Percentiles rank a stretch among this genome's conserved stretches.
Evolutionary conservation across 2,797 vertebrate genomes (phyloP).

Genomic region (Amniataba percoides): DNA sequence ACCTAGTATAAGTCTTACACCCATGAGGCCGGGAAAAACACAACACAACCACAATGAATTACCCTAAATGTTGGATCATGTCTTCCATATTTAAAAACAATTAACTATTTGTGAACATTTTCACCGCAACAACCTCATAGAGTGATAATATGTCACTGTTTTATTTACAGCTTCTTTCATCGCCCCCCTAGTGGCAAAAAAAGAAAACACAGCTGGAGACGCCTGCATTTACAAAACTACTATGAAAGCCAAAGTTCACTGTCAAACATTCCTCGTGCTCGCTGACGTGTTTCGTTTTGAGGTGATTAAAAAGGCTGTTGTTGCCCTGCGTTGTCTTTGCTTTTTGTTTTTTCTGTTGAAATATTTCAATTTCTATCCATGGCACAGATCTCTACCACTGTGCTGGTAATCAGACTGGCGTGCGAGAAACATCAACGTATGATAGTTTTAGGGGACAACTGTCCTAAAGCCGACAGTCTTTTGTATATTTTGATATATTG

Average conservation of each 20-base stretch:
- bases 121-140: too few species aligned
- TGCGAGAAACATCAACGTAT: background rate
- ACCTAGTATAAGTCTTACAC: too few species aligned
- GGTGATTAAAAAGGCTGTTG: conserved; percentile 2
- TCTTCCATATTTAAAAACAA: too few species aligned
- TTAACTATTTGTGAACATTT: too few species aligned
- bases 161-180: too few species aligned
- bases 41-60: too few species aligned
- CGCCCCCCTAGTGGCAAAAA: background rate
- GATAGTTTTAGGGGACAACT: conserved; percentile 25
- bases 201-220: background rate
- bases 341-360: background rate
- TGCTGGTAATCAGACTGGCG: background rate
- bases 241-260: background rate
- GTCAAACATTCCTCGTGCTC: conserved; percentile 7
- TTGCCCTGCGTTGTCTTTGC: background rate
- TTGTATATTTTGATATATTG: conserved; percentile 60
- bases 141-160: background rate
- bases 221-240: background rate
- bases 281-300: background rate
- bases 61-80: too few species aligned
- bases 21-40: too few species aligned
- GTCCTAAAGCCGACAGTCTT: conserved; percentile 28
- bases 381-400: background rate
- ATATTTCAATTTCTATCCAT: background rate